Conservation (phyloP, 2,113 vertebrate genomes). For the Ceyx melanurus region DNA sequence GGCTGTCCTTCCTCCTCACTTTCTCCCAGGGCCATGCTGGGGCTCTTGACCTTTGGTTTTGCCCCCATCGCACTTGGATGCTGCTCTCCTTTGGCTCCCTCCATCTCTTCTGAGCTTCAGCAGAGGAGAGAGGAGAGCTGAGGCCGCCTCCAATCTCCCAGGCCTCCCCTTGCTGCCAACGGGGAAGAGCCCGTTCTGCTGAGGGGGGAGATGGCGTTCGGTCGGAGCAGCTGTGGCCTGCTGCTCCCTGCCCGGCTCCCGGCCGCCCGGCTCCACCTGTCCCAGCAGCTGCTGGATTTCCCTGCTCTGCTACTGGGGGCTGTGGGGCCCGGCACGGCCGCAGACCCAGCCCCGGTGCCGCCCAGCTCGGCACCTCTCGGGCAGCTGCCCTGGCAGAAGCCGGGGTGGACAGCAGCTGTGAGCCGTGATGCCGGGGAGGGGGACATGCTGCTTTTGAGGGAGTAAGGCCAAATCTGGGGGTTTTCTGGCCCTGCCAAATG, state of each 20-base stretch:
- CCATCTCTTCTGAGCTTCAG: neutral
- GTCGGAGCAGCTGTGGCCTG: constrained; percentile 51
- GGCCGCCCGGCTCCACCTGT: constrained; percentile 41
- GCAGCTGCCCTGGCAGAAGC: neutral
- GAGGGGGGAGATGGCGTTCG: neutral
- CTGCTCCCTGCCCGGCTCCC: neutral
- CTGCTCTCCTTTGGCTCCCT: neutral
- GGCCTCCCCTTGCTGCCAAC: neutral
- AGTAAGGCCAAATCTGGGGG: neutral
- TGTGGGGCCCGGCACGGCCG: rapidly evolving
- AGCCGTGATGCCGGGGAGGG: rapidly evolving
- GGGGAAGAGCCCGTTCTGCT: neutral
- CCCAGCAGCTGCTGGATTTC: constrained; percentile 36
- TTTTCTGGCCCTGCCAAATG: neutral
- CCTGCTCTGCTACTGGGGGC: neutral
- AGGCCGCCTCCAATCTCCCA: neutral
- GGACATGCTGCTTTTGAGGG: neutral
- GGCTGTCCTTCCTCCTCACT: neutral
- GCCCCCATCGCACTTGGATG: rapidly evolving
- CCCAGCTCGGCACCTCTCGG: rapidly evolving
- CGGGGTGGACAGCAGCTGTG: neutral
- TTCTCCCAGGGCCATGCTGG: neutral
- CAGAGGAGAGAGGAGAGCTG: neutral
- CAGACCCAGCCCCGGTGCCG: neutral
- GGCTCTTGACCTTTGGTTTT: neutral